Percentiles rank a stretch among this genome's conserved stretches.
These are phyloP conservation scores for Hippoglossus stenolepis DNA, from an alignment of 2,113 vertebrate species.

Conservation along the genomic window DNA sequence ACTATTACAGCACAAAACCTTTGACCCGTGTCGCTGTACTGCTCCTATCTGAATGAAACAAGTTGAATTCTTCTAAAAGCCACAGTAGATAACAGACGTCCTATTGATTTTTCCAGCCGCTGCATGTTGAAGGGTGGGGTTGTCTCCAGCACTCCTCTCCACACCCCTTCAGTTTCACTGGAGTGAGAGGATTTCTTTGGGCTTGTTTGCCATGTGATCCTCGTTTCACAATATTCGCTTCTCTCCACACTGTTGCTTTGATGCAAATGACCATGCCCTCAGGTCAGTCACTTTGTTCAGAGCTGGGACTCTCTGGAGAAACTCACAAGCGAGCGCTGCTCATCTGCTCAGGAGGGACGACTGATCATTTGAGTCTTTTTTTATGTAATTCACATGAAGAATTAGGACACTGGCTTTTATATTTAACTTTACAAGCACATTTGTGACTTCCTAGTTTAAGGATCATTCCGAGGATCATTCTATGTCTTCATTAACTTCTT, in stretches of 20 bases:
- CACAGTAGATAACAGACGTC: constrained; percentile 25
- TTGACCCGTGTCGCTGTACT: neutral
- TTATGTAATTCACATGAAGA: neutral
- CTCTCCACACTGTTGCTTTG: constrained; percentile 3
- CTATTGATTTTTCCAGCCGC: constrained; percentile 14
- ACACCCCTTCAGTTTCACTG: constrained; percentile 48
- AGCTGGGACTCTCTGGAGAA: constrained; percentile 18
- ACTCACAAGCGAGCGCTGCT: neutral
- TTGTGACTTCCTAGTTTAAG: neutral
- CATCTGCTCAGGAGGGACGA: neutral
- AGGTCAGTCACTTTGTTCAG: constrained; percentile 28
- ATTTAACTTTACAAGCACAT: neutral
- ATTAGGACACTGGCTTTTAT: constrained; percentile 3
- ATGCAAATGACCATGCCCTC: constrained; percentile 57
- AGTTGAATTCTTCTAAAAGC: neutral
- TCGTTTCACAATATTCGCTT: constrained; percentile 41
- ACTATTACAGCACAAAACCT: neutral
- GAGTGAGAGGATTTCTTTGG: constrained; percentile 21
- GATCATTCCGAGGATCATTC: neutral
- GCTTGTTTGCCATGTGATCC: constrained; percentile 21
- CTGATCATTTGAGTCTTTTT: neutral
- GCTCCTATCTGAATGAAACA: neutral
- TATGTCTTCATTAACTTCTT: neutral
- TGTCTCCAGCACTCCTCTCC: constrained; percentile 14
- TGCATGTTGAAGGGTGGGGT: constrained; percentile 56